phyloP scores from a whole-genome alignment of 2,888 invertebrate genomes.

The Heteropelma amictum region DNA sequence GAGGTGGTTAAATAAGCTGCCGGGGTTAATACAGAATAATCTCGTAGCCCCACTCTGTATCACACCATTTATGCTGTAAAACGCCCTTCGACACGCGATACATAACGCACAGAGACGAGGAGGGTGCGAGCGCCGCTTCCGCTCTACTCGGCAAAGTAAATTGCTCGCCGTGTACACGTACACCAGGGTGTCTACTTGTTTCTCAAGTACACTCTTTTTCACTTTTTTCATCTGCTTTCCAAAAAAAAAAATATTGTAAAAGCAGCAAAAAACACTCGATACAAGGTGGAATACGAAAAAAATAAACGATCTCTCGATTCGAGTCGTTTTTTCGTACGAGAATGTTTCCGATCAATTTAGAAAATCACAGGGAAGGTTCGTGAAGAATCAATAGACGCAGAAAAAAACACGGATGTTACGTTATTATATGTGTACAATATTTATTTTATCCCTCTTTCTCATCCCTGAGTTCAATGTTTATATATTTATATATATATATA shows the following conservation, averaged over 20 bases:
- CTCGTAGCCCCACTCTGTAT: constrained; percentile 34
- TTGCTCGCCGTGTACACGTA: constrained; percentile 40
- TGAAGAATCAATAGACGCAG: neutral
- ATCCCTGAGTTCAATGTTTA: constrained; percentile 36
- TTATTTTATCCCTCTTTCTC: constrained; percentile 34
- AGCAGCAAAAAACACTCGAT: neutral
- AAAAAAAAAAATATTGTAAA: neutral
- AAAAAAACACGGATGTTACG: neutral
- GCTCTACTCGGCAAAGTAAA: constrained; percentile 47
- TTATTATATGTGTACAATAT: constrained; percentile 36
- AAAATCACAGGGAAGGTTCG: neutral
- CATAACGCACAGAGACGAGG: no score
- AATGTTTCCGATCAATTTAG: neutral
- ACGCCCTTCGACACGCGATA: constrained; percentile 34
- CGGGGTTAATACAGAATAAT: constrained; percentile 50
- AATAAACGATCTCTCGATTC: neutral
- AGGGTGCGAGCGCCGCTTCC: constrained; percentile 37
- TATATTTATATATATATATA: constrained; percentile 39
- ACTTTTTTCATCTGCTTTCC: no score
- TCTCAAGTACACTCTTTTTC: no score
- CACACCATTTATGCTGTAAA: no score
- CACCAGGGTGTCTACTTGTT: neutral
- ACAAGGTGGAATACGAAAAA: no score
- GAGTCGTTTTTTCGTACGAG: neutral
- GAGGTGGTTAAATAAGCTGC: constrained; percentile 41